A percentile compares a stretch with the other conserved stretches of the same genome.
These are phyloP conservation scores for Regulus satrapa DNA, from an alignment of 2,113 vertebrate genomes.

Conservation along the genomic window DNA sequence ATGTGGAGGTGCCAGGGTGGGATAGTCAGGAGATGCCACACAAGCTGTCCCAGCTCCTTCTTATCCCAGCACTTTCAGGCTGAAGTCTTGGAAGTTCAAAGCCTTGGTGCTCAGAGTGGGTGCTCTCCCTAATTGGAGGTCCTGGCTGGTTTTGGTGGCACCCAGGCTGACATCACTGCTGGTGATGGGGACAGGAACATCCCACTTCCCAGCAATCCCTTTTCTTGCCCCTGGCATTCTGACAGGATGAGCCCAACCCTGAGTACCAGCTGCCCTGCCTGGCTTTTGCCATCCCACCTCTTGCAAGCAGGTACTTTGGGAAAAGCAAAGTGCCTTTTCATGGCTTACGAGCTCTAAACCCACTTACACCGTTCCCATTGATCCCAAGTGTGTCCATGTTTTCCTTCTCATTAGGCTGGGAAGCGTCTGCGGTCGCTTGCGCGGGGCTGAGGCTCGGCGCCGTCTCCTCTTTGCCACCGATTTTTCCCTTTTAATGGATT, in stretches of 20 bases:
- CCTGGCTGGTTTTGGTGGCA: background rate
- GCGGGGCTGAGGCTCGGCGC: fast-evolving
- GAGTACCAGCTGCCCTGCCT: background rate
- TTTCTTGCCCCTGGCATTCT: background rate
- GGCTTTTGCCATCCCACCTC: fast-evolving
- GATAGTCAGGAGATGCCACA: background rate
- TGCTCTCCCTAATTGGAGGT: fast-evolving
- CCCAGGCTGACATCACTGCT: fast-evolving
- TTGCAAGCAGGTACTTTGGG: background rate
- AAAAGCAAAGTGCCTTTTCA: background rate
- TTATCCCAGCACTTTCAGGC: background rate
- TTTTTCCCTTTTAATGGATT: background rate
- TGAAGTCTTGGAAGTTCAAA: background rate
- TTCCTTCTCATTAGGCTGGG: background rate
- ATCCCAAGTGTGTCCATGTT: background rate
- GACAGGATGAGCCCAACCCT: background rate
- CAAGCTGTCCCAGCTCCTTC: background rate
- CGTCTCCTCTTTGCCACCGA: fast-evolving
- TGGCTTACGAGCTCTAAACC: background rate
- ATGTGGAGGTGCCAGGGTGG: fast-evolving
- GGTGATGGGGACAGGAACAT: background rate
- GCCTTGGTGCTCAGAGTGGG: background rate
- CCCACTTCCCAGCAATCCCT: fast-evolving
- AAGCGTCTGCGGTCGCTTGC: fast-evolving
- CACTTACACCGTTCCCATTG: background rate